A percentile compares a stretch with the other conserved stretches of the same genome.
These are phyloP conservation scores for Porites rus DNA, from an alignment of 92 coral and sea anemone genomes.

Conservation along the genomic window DNA sequence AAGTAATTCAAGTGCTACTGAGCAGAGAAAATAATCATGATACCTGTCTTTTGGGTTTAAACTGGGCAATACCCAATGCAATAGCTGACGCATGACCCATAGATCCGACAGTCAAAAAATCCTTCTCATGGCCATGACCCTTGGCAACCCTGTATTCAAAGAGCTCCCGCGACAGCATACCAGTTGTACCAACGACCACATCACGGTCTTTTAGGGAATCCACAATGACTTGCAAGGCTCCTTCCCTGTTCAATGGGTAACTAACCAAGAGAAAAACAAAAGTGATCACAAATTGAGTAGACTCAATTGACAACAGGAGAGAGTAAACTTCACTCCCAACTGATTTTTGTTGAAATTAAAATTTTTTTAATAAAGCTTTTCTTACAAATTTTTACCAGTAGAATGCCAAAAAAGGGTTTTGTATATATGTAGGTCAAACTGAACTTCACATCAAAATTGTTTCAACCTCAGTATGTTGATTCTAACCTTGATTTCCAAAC, in stretches of 20 bases:
- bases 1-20: no score
- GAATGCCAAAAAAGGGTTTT: no score
- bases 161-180: slow-evolving; percentile 99
- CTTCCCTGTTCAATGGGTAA: slow-evolving; percentile 91
- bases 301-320: no score
- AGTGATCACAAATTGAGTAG: neutral
- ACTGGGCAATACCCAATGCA: slow-evolving; percentile 96
- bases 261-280: slow-evolving; percentile 35
- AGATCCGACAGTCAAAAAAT: slow-evolving; percentile 94
- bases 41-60: slow-evolving; percentile 94
- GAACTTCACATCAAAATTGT: no score
- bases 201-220: slow-evolving; percentile 92
- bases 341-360: neutral
- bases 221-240: slow-evolving; percentile 78
- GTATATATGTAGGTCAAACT: no score
- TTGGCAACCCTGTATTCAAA: slow-evolving; percentile 94
- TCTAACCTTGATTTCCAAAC: no score
- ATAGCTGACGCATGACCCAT: slow-evolving; percentile 99
- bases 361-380: no score
- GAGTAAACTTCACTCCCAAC: neutral
- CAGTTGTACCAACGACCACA: slow-evolving; percentile 97
- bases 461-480: no score
- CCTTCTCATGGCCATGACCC: slow-evolving; percentile 98
- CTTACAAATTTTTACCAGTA: no score
- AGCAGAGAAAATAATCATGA: neutral